Base-by-base conservation (phyloP, 1,140 invertebrate genomes). In the Saccostrea glomerata region DNA sequence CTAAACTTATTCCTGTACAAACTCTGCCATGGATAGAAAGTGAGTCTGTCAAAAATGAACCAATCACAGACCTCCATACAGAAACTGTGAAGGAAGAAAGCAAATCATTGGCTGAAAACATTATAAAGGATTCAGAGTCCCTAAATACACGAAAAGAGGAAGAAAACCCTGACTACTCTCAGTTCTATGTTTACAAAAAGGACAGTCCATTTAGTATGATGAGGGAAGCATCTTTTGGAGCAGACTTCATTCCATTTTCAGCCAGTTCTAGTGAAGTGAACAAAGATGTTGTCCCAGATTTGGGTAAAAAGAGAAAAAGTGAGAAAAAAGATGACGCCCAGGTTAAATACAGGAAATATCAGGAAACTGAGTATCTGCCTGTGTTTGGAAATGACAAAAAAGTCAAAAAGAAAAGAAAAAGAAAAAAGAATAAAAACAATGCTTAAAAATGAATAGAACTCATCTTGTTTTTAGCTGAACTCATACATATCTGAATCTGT, bases 201-300 rank as follows among this genome's bases (percentile, higher is more conserved):
- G 47, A 77, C 30, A 17, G 11, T 77, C 23, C 70, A 15, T 77
- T 25, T 4, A 13, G 30, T 15, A 36, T 36, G 30, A 36, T 36
- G 2, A 36, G 30, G 23, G 11, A 12, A 77, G 12, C 11, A 63
- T 20, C 58, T 20, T 63, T 47, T 63, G 58, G 58, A n/a, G 17
- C 58, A 63, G 58, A 63, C n/a, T 63, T 63, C 58, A 63, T 63
- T 63, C 58, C 58, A 63, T 63, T 63, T n/a, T 63, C 58, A 63
- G n/a, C 6, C 47, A 47, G 47, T 47, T 47, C 47, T 20, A 17
- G n/a, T 20, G 58, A 63, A 2, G 58, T 20, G 5, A 20, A 17
- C 17, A 20, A n/a, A 17, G 58, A 63, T 63, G n/a, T n/a, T 2
- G n/a, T 63, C 17, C 70, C 70, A 77, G 70, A 77, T 40, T 77